A percentile compares a stretch with the other conserved stretches of the same genome.
Conservation (phyloP, 2,888 invertebrate species). For the Dusona sp. region DNA sequence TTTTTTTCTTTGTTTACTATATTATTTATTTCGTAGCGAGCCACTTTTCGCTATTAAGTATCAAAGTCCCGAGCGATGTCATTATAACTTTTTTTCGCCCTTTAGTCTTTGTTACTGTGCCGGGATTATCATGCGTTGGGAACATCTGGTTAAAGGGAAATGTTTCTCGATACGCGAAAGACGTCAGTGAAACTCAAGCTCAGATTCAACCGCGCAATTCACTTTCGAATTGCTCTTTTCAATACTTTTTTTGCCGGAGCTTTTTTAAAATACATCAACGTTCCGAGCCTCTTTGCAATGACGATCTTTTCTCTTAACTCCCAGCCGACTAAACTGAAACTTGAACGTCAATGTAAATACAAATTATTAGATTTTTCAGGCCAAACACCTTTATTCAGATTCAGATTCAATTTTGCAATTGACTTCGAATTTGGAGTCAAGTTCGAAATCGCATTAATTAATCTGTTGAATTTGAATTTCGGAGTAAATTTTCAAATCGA, state of each 20-base stretch:
- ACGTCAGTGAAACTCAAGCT: background rate
- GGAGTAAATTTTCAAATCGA: background rate
- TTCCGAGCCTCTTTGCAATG: background rate
- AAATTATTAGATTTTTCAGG: background rate
- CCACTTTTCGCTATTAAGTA: slow-evolving; percentile 8
- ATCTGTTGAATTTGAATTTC: background rate
- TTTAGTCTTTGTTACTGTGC: slow-evolving; percentile 13
- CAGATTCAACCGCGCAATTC: background rate
- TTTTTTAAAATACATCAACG: background rate
- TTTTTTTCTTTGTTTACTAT: slow-evolving; percentile 9
- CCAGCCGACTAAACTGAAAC: background rate
- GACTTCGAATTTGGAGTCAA: background rate
- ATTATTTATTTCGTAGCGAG: background rate
- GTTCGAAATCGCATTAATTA: no score
- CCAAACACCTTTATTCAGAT: no score
- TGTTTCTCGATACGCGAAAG: background rate
- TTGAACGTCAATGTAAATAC: background rate
- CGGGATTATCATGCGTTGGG: slow-evolving; percentile 60
- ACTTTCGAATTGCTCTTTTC: background rate
- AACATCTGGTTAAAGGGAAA: slow-evolving; percentile 32
- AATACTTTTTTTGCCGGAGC: background rate
- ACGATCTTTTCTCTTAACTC: background rate
- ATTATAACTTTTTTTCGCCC: slow-evolving; percentile 24
- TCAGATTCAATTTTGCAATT: background rate
- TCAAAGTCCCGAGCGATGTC: slow-evolving; percentile 42